phyloP scores from a whole-genome alignment of 2,797 vertebrate species.

The Arctocebus calabarensis region DNA sequence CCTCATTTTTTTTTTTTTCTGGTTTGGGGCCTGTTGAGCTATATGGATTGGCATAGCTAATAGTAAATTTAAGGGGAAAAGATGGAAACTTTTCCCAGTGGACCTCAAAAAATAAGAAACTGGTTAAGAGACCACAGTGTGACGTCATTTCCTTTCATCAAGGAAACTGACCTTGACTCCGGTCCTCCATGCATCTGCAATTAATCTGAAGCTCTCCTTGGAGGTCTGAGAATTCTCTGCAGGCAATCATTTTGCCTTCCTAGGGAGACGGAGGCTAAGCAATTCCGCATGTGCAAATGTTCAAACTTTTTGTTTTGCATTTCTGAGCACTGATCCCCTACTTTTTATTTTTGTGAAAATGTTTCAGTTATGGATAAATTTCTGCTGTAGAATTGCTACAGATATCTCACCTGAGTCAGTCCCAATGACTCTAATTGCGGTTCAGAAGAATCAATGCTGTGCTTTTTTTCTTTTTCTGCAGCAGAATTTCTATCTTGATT shows the following conservation, averaged over 20 bases:
- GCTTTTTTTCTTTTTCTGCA: constrained; percentile 57
- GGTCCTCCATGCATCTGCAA: too few species aligned
- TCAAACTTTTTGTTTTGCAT: constrained; percentile 6
- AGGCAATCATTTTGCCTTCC: background rate
- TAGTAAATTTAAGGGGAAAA: constrained; percentile 30
- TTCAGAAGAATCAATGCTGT: constrained; percentile 51
- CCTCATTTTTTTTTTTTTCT: constrained; percentile 37
- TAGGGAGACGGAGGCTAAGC: background rate
- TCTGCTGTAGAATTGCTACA: background rate
- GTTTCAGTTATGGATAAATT: constrained; percentile 65
- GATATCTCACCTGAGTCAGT: background rate
- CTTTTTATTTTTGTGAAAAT: constrained; percentile 50
- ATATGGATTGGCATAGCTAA: constrained; percentile 25
- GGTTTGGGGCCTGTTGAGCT: background rate
- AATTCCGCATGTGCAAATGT: background rate
- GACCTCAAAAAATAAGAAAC: background rate
- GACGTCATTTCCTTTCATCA: constrained; percentile 1
- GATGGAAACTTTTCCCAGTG: background rate
- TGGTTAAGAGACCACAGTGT: background rate
- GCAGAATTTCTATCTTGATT: constrained; percentile 75
- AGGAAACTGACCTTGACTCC: background rate
- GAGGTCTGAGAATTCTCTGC: background rate
- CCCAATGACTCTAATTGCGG: constrained; percentile 20
- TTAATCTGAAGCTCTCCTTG: background rate
- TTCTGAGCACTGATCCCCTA: background rate